Evolutionary conservation across 2,113 vertebrate genomes (phyloP).

Genomic region (Mus musculus): DNA sequence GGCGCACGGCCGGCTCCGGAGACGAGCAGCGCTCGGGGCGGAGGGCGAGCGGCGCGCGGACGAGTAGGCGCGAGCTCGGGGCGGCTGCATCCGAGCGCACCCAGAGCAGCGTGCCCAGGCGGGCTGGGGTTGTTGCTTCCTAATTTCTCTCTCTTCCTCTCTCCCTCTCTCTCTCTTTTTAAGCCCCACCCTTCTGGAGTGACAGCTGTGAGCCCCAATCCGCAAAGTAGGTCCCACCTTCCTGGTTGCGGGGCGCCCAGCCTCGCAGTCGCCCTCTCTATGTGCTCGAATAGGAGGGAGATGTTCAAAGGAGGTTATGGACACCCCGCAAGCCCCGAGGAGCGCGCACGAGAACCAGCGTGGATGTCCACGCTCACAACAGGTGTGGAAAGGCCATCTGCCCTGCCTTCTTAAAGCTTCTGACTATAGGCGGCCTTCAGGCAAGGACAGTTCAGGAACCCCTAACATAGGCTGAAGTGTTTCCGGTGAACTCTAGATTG

Average conservation of each 20-base stretch:
- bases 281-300: background rate
- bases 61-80: slow-evolving; percentile 51
- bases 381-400: slow-evolving; percentile 55
- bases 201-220: slow-evolving; percentile 82
- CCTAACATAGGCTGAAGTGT: background rate
- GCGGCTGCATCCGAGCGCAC: background rate
- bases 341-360: background rate
- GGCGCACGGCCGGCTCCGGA: slow-evolving; percentile 32
- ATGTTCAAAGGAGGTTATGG: background rate
- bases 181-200: slow-evolving; percentile 80
- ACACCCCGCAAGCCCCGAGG: accelerated
- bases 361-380: slow-evolving; percentile 19
- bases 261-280: background rate
- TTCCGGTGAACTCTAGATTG: background rate
- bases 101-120: slow-evolving; percentile 10
- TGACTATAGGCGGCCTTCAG: background rate
- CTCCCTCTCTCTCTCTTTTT: slow-evolving; percentile 8
- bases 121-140: slow-evolving; percentile 44
- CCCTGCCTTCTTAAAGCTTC: background rate
- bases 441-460: background rate
- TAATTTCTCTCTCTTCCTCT: background rate
- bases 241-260: background rate
- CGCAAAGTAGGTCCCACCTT: slow-evolving; percentile 69
- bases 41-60: slow-evolving; percentile 51
- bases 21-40: background rate